Evolutionary conservation across 1,140 invertebrate genomes (phyloP).

Genomic region (Euglossa dilemma): DNA sequence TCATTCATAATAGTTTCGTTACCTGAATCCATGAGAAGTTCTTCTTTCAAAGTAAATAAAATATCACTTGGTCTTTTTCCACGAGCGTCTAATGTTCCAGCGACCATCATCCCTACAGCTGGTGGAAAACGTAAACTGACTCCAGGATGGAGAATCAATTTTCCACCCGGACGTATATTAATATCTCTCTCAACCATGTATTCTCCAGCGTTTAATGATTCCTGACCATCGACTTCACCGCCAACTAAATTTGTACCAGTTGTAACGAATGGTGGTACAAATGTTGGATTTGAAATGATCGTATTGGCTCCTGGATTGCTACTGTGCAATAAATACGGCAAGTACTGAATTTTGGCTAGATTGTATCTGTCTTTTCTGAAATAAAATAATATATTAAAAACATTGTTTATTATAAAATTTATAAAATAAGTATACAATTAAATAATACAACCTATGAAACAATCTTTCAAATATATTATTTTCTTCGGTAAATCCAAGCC

Average conservation of each 20-base stretch:
- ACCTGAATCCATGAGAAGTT: slow-evolving; percentile 85
- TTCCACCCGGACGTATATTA: slow-evolving; percentile 93
- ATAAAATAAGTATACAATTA: not conserved
- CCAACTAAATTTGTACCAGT: slow-evolving; percentile 88
- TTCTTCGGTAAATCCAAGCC: slow-evolving; percentile 92
- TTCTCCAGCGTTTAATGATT: slow-evolving; percentile 89
- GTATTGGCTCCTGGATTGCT: slow-evolving; percentile 92
- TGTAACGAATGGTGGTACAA: slow-evolving; percentile 89
- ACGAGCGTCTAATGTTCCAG: slow-evolving; percentile 92
- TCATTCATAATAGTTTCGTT: slow-evolving; percentile 83
- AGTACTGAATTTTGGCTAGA: slow-evolving; percentile 92
- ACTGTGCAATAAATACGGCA: slow-evolving; percentile 92
- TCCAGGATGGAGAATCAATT: slow-evolving; percentile 92
- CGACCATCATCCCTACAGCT: slow-evolving; percentile 97
- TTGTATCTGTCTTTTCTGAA: slow-evolving; percentile 94
- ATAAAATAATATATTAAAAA: slow-evolving; percentile 43
- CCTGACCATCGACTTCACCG: slow-evolving; percentile 94
- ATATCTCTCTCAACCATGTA: slow-evolving; percentile 95
- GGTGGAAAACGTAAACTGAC: slow-evolving; percentile 94
- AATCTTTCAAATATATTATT: slow-evolving; percentile 90
- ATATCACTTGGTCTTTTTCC: slow-evolving; percentile 90
- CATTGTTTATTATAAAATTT: not conserved
- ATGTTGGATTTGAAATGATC: slow-evolving; percentile 87
- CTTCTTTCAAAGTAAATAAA: slow-evolving; percentile 89
- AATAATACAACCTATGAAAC: slow-evolving; percentile 87